Percentiles rank a stretch among this genome's conserved stretches.
These are phyloP conservation scores for Leucophenga varia DNA, from an alignment of 1,140 invertebrate species.

Conservation along the genomic window DNA sequence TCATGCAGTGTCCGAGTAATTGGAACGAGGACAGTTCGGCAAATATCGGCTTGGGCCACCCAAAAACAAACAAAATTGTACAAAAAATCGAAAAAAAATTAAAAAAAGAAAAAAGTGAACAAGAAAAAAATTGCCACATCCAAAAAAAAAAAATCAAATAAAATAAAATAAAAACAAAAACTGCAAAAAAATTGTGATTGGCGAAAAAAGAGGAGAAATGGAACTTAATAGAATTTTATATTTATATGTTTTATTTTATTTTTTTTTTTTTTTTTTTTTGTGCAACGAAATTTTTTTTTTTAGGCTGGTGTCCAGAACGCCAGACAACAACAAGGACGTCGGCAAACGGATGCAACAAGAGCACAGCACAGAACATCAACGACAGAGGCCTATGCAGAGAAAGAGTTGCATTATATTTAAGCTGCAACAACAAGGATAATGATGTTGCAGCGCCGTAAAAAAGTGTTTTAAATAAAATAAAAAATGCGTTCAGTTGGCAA, in stretches of 20 bases:
- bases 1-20: constrained; percentile 14
- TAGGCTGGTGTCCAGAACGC: too few species aligned
- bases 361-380: too few species aligned
- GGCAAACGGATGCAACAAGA: not conserved
- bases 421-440: constrained; percentile 22
- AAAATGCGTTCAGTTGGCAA: constrained; percentile 12
- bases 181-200: constrained; percentile 20
- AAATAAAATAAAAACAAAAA: constrained; percentile 17
- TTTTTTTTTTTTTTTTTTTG: not conserved
- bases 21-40: constrained; percentile 18
- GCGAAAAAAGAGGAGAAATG: constrained; percentile 25
- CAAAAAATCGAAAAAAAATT: constrained; percentile 40
- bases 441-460: constrained; percentile 21
- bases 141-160: constrained; percentile 6
- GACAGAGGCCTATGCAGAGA: too few species aligned
- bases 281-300: too few species aligned
- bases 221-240: constrained; percentile 6
- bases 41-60: too few species aligned
- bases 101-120: constrained; percentile 40
- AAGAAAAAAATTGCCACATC: constrained; percentile 9
- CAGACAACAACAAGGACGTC: not conserved
- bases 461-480: constrained; percentile 14
- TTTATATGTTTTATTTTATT: too few species aligned
- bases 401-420: constrained; percentile 17
- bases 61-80: constrained; percentile 27